Percentiles rank a stretch among this genome's conserved stretches.
Conservation (phyloP, 2,113 vertebrate genomes). For the Aspiorhynchus laticeps region DNA sequence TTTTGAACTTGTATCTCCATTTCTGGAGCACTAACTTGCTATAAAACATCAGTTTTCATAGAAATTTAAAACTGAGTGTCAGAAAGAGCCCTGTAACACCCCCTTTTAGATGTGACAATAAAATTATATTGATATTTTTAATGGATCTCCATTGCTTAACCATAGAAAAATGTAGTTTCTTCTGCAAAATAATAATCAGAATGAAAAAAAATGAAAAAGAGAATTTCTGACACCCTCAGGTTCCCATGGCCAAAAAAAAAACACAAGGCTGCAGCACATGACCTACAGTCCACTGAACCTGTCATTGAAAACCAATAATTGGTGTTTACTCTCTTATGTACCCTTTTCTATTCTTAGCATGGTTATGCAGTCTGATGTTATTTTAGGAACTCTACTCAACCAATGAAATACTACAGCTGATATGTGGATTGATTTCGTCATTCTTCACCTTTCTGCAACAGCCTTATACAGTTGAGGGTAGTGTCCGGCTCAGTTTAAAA, state of each 20-base stretch:
- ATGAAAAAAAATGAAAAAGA: not conserved
- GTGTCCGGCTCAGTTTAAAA: not conserved
- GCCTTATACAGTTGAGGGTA: not conserved
- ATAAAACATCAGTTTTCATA: not conserved
- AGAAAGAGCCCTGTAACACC: not conserved
- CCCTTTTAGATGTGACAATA: constrained; percentile 10
- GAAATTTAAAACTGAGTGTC: not conserved
- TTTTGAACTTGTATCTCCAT: not conserved
- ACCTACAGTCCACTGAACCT: not conserved
- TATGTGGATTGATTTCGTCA: not conserved
- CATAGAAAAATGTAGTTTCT: not conserved
- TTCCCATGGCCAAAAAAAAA: not conserved
- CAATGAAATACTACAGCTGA: constrained; percentile 32
- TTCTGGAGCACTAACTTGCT: not conserved
- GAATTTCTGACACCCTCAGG: not conserved
- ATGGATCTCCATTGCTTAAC: not conserved
- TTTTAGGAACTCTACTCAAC: not conserved
- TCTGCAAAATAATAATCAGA: not conserved
- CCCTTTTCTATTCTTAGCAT: constrained; percentile 27
- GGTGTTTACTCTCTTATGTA: constrained; percentile 22
- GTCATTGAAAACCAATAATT: not conserved
- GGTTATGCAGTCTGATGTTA: constrained; percentile 9
- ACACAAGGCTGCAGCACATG: not conserved
- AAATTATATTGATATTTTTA: constrained; percentile 47
- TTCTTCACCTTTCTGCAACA: not conserved